Conservation (phyloP, 1,140 invertebrate species). For the Bathynomus jamesi region DNA sequence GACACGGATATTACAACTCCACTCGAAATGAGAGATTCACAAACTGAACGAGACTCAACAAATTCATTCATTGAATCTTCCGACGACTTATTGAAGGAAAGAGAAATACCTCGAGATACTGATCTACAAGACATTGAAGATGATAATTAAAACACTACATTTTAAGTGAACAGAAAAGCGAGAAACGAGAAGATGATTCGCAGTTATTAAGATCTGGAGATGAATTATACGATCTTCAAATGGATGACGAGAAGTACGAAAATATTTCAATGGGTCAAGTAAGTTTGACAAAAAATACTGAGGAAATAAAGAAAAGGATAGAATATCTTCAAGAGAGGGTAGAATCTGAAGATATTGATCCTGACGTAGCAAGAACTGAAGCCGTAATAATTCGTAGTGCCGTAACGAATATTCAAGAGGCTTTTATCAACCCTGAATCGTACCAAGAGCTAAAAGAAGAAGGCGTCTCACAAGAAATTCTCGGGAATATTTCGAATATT, state of each 20-base stretch:
- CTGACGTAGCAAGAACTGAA: slow-evolving; percentile 16
- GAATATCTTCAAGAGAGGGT: slow-evolving; percentile 21
- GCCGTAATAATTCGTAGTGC: slow-evolving; percentile 18
- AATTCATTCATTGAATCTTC: slow-evolving; percentile 22
- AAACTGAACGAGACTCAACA: slow-evolving; percentile 26
- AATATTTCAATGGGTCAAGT: neutral
- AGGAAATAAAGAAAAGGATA: slow-evolving; percentile 11
- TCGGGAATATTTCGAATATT: slow-evolving; percentile 19
- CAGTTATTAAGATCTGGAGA: neutral
- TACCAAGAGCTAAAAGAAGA: slow-evolving; percentile 4
- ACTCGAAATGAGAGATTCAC: slow-evolving; percentile 34
- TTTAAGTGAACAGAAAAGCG: neutral
- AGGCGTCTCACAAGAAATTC: slow-evolving; percentile 9
- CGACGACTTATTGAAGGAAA: slow-evolving; percentile 14
- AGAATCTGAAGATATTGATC: slow-evolving; percentile 12
- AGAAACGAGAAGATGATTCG: neutral
- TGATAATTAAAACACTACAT: slow-evolving; percentile 3
- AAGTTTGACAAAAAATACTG: neutral
- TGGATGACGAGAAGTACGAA: neutral
- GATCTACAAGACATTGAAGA: neutral
- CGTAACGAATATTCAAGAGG: slow-evolving; percentile 22
- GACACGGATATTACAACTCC: slow-evolving; percentile 37
- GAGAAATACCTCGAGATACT: slow-evolving; percentile 13
- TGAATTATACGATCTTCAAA: neutral
- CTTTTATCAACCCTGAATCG: slow-evolving; percentile 8